phyloP scores from a whole-genome alignment of 2,797 vertebrate genomes.

The Cynodonichthys magdalenae region DNA sequence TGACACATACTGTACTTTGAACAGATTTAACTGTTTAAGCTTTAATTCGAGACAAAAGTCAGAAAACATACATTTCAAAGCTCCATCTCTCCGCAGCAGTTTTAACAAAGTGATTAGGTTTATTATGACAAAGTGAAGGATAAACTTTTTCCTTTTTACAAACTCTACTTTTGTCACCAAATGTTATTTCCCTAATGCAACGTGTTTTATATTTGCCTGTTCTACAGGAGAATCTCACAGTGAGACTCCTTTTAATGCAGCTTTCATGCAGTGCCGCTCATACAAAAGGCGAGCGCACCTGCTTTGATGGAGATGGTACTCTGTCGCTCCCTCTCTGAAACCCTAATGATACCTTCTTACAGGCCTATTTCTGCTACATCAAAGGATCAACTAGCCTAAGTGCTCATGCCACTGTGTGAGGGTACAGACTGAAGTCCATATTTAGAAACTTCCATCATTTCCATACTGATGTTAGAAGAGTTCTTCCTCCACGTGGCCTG shows the following conservation, averaged over 20 bases:
- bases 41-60: neutral
- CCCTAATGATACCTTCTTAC: conserved; percentile 69
- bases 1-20: too few species aligned
- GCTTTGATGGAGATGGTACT: conserved; percentile 67
- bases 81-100: neutral
- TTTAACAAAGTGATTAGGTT: neutral
- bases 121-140: neutral
- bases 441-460: conserved; percentile 57
- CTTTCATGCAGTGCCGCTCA: conserved; percentile 53
- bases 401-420: conserved; percentile 57
- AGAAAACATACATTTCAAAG: neutral
- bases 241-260: conserved; percentile 33
- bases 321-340: conserved; percentile 51
- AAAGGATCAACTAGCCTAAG: conserved; percentile 74
- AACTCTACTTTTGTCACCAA: neutral
- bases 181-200: conserved; percentile 15
- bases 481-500: conserved; percentile 25
- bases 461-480: conserved; percentile 41
- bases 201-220: conserved; percentile 40
- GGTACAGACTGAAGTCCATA: conserved; percentile 40
- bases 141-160: neutral
- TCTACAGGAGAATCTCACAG: conserved; percentile 31
- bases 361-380: conserved; percentile 69
- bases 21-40: neutral
- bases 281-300: conserved; percentile 54